Evolutionary conservation across 2,888 invertebrate species (phyloP), one percentile per base, ranked within the genome.

Genomic region (Periphyllus acericola): DNA sequence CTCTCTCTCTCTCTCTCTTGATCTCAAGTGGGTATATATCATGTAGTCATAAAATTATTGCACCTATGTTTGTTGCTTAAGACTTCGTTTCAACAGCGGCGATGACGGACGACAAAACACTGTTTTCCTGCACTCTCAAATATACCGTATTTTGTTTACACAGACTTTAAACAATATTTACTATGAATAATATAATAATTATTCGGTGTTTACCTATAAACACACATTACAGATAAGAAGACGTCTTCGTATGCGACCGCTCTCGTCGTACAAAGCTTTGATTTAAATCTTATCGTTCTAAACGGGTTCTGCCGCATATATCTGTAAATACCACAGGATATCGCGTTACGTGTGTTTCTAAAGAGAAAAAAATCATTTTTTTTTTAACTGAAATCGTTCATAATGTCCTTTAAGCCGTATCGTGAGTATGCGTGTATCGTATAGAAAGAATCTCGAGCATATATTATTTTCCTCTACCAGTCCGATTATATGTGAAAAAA

Each of bases 261-360:
- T 81, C 40, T 68, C 29, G 11, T 21, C 29, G 19, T 81, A 19
- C 21, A 55, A 55, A 55, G 72, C 82, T 83, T 83, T 83, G 82
- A 83, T 83, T 83, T 83, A 72, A 81, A 68, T 72, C n/a, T 72
- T n/a, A 55, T 68, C n/a, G 72, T 52, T 46, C 68, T 68, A n/a
- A 68, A 68, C 68, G 34, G 72, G 19, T 34, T 34, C 19, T 32
- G 34, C 5, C 72, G 34, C 8, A 34, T 72, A 19, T 72, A 34
- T 25, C 1, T 68, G 29, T 71, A 71, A 32, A 11, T 71, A 32
- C 32, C 19, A 34, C 19, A 72, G 68, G 8, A 25, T 60, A 60
- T 11, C 29, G 29, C 14, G n/a, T 25, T 25, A 60, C 68, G 68
- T n/a, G 3, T 29, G 17, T 29, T 11, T n/a, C 25, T 25, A n/a